Conservation (phyloP, 2,888 invertebrate genomes). For the Aphodius sticticus region DNA sequence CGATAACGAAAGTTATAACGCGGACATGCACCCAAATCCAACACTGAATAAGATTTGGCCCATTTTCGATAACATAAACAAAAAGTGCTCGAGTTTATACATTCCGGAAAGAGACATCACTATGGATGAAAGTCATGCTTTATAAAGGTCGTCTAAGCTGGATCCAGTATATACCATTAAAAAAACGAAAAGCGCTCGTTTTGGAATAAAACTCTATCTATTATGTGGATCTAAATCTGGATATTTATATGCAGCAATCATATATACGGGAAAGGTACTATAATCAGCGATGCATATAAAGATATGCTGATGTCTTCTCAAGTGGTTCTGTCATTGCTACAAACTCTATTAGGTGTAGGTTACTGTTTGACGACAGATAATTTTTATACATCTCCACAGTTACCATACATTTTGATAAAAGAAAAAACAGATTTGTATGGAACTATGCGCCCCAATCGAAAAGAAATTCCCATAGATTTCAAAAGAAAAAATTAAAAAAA, state of each 20-base stretch:
- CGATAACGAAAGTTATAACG: no score
- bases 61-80: no score
- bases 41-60: no score
- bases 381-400: slow-evolving; percentile 42
- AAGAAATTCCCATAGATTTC: slow-evolving; percentile 12
- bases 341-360: slow-evolving; percentile 28
- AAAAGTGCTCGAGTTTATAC: no score
- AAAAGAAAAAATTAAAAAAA: slow-evolving; percentile 27
- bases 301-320: slow-evolving; percentile 23
- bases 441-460: slow-evolving; percentile 11
- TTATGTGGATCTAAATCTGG: slow-evolving; percentile 48
- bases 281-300: slow-evolving; percentile 14
- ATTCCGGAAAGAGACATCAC: slow-evolving; percentile 43
- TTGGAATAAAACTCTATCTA: slow-evolving; percentile 49
- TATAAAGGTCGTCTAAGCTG: slow-evolving; percentile 49
- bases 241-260: slow-evolving; percentile 44
- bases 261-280: slow-evolving; percentile 44
- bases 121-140: slow-evolving; percentile 47
- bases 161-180: slow-evolving; percentile 49
- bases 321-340: slow-evolving; percentile 18
- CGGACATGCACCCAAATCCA: no score
- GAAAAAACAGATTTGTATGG: slow-evolving; percentile 17
- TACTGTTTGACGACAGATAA: slow-evolving; percentile 40
- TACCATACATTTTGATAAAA: slow-evolving; percentile 11
- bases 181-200: slow-evolving; percentile 48